Percentiles rank a stretch among this genome's conserved stretches.
These are phyloP conservation scores for Drosophila pandora DNA, from an alignment of 1,140 invertebrate genomes.

Conservation along the genomic window DNA sequence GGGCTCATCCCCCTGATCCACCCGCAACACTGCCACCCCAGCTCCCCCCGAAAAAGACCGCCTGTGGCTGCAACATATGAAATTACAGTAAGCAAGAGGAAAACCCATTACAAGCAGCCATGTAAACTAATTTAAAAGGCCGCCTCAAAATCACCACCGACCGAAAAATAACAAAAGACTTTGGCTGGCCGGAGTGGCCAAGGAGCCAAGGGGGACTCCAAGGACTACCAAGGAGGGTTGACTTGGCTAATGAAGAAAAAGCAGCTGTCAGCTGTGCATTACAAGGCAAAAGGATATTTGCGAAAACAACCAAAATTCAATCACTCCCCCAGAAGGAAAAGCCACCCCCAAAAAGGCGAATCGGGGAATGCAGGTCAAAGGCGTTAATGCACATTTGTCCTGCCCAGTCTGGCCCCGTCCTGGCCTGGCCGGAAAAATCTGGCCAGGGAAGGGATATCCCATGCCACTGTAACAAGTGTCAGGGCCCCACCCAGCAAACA, in stretches of 20 bases:
- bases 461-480: conserved; percentile 72
- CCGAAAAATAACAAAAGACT: conserved; percentile 60
- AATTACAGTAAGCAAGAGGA: conserved; percentile 42
- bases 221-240: conserved; percentile 52
- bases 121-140: conserved; percentile 82
- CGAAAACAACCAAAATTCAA: conserved; percentile 53
- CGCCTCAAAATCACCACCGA: conserved; percentile 79
- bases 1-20: not conserved
- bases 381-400: conserved; percentile 81
- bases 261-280: conserved; percentile 82
- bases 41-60: conserved; percentile 17
- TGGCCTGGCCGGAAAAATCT: conserved; percentile 43
- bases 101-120: conserved; percentile 78
- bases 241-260: conserved; percentile 81
- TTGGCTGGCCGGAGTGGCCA: conserved; percentile 1
- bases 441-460: conserved; percentile 2
- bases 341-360: conserved; percentile 24
- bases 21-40: conserved; percentile 5
- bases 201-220: not conserved
- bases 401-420: not conserved
- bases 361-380: conserved; percentile 71
- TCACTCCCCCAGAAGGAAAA: conserved; percentile 29
- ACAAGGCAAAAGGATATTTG: conserved; percentile 56
- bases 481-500: conserved; percentile 17
- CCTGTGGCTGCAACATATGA: conserved; percentile 74